Evolutionary conservation across 2,797 vertebrate species (phyloP), one percentile per base, ranked within the genome.

Genomic region (Epinephelus awoara): DNA sequence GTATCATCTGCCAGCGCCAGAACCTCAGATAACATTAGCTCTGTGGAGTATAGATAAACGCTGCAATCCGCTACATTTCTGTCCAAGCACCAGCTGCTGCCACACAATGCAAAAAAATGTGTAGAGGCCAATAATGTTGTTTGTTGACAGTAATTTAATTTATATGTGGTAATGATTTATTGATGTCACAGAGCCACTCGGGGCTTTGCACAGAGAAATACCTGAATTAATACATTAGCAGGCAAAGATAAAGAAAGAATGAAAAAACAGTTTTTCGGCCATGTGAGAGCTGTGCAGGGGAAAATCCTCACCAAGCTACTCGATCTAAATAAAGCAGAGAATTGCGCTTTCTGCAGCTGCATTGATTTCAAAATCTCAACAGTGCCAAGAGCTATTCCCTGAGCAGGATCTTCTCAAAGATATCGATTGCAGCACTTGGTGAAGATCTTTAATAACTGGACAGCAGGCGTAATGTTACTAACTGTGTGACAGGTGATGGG

Each of bases 311-410:
- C 63, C 23, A 0, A 58, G 56, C 25, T 29, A 3, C 77, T 82
- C 21, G 2, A 55, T 81, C 44, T 29, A 71, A 83, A 77, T 75
- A 68, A 80, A 82, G 44, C 21, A 51, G 19, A 52, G n/a, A 65
- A 65, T 55, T 72, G 21, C 52, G 25, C 71, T 70, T 75, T 67
- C 52, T 79, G 54, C 21, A 54, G 42, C 65, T 76, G 71, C 72
- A 80, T 55, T 86, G 85, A 84, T 91, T 74, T 75, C 34, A 70
- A 73, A 67, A n/a, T 57, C 27, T 50, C 25, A 27, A 65, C 13
- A 67, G 51, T 18, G 9, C 47, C 52, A 29, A 44, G 54, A 83
- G 75, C 62, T 59, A 56, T 47, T 76, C 77, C 79, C 13, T 0
- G 25, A 64, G 80, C 58, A 51, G 50, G 6, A 50, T 74, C 72